Evolutionary conservation across 2,888 invertebrate species (phyloP).

Genomic region (Cyclophora punctaria): DNA sequence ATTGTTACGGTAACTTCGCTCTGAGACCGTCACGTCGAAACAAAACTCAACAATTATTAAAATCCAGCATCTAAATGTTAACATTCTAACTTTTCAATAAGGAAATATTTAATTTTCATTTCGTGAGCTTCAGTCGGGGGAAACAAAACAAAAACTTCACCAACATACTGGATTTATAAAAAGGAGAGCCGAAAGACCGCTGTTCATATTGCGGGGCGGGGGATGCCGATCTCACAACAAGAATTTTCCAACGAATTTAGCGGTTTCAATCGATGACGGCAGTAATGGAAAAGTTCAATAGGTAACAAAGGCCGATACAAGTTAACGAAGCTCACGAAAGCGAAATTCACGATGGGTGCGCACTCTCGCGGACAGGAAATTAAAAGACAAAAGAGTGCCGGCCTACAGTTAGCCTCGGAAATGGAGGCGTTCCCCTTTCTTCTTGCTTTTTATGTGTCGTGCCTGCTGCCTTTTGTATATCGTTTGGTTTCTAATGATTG

Average conservation of each 20-base stretch:
- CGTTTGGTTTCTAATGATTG: background rate
- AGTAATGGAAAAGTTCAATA: conserved; percentile 73
- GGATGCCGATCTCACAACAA: conserved; percentile 38
- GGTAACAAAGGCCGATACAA: conserved; percentile 68
- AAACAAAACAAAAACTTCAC: conserved; percentile 48
- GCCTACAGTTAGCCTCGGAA: conserved; percentile 63
- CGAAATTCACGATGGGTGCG: conserved; percentile 64
- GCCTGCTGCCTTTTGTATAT: too few species aligned
- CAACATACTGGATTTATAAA: conserved; percentile 51
- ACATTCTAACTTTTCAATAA: conserved; percentile 60
- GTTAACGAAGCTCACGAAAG: conserved; percentile 71
- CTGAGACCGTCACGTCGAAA: conserved; percentile 16
- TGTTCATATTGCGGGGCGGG: conserved; percentile 43
- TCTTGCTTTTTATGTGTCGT: too few species aligned
- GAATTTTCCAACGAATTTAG: conserved; percentile 64
- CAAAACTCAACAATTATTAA: conserved; percentile 50
- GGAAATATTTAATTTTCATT: conserved; percentile 62
- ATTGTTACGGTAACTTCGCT: conserved; percentile 18
- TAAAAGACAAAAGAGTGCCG: conserved; percentile 72
- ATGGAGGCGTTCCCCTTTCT: conserved; percentile 43
- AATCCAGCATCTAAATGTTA: conserved; percentile 44
- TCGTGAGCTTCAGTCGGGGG: conserved; percentile 31
- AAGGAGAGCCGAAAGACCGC: conserved; percentile 41
- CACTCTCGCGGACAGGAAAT: conserved; percentile 68
- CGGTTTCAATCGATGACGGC: conserved; percentile 65